Conservation (phyloP, 2,113 vertebrate genomes). For the Lepidiolamprologus cunningtoni region DNA sequence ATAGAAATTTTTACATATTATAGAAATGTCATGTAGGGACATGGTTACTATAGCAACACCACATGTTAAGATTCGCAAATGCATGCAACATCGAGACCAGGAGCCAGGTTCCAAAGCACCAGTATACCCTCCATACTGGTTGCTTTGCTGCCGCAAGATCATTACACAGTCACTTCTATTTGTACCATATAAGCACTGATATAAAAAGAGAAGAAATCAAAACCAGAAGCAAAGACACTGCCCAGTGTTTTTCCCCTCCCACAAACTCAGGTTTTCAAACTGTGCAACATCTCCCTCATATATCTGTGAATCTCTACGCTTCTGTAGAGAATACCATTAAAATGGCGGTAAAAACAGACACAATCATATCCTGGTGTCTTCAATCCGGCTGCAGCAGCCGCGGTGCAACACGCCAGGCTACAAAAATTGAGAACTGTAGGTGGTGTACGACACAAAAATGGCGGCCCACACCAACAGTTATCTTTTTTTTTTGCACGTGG, state of each 20-base stretch:
- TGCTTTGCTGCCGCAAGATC: not conserved
- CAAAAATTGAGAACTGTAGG: not conserved
- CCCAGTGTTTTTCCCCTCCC: not conserved
- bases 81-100: not conserved
- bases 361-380: not conserved
- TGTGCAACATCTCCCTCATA: not conserved
- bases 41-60: not conserved
- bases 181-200: not conserved
- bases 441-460: not conserved
- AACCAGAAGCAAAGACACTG: not conserved
- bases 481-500: not conserved
- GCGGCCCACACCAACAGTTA: not conserved
- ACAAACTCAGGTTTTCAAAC: not conserved
- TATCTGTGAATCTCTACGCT: not conserved
- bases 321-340: not conserved
- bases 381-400: not conserved
- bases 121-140: not conserved
- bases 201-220: not conserved
- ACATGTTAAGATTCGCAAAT: not conserved
- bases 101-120: not conserved
- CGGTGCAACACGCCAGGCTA: not conserved
- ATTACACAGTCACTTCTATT: not conserved
- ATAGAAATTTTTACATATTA: not conserved
- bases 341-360: not conserved
- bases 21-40: not conserved